phyloP scores from a whole-genome alignment of 2,797 vertebrate genomes.

The Catamblyrhynchus diadema region DNA sequence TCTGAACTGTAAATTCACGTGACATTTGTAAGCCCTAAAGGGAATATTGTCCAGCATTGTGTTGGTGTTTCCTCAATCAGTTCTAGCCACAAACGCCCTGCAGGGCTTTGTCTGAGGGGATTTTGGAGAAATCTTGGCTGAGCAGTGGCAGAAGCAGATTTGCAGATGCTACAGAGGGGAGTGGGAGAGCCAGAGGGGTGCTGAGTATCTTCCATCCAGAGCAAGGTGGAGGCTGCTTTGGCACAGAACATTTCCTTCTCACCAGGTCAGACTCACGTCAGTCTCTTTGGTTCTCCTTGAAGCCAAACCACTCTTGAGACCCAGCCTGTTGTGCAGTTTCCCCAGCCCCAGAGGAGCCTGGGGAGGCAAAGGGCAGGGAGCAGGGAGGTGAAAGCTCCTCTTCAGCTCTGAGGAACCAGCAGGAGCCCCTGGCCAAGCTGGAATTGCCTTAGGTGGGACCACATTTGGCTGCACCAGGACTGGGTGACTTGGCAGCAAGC shows the following conservation, averaged over 20 bases:
- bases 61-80: neutral
- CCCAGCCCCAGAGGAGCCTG: neutral
- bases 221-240: no score
- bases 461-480: fast-evolving
- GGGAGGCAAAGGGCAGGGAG: neutral
- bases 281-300: neutral
- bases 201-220: neutral
- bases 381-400: neutral
- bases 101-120: neutral
- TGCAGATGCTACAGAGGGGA: neutral
- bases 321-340: neutral
- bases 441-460: fast-evolving
- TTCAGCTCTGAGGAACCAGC: neutral
- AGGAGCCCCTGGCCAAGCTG: neutral
- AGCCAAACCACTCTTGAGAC: neutral
- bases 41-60: fast-evolving
- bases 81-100: neutral
- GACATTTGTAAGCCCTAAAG: neutral
- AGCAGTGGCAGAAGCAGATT: neutral
- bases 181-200: fast-evolving
- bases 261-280: fast-evolving
- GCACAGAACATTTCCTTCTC: fast-evolving
- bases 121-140: neutral
- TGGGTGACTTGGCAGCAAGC: neutral
- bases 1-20: neutral